These are phyloP conservation scores for Scelioninae gen. 1 DNA, from an alignment of 2,888 invertebrate species.

Conservation along the genomic window DNA sequence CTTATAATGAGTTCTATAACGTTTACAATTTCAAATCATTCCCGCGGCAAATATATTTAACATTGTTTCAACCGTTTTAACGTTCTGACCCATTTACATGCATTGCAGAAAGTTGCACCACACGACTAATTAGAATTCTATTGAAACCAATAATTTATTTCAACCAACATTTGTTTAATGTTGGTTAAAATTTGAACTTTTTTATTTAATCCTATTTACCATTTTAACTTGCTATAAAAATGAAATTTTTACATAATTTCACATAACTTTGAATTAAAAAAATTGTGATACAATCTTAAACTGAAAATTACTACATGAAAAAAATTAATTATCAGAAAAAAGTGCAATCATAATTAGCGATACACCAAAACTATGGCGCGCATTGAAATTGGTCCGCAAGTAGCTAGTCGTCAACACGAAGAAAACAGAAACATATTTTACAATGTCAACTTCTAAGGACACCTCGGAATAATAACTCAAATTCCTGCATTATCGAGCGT, in stretches of 20 bases:
- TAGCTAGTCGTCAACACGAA: constrained; percentile 27
- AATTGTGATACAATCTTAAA: too few species aligned
- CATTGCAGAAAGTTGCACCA: constrained; percentile 20
- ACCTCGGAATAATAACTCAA: constrained; percentile 13
- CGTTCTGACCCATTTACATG: constrained; percentile 26
- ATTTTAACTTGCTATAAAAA: too few species aligned
- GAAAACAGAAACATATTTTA: constrained; percentile 31
- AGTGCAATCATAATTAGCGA: too few species aligned
- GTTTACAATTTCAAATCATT: constrained; percentile 22
- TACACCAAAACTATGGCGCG: too few species aligned
- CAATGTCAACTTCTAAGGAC: constrained; percentile 13
- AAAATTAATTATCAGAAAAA: too few species aligned
- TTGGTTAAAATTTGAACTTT: too few species aligned
- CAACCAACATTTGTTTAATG: too few species aligned
- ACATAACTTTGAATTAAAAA: too few species aligned
- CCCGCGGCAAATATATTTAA: constrained; percentile 6
- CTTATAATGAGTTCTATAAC: constrained; percentile 20
- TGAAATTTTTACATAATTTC: too few species aligned
- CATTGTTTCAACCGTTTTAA: constrained; percentile 35
- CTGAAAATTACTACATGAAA: too few species aligned
- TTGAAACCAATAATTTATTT: constrained; percentile 11
- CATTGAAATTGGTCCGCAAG: constrained; percentile 4
- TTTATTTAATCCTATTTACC: too few species aligned
- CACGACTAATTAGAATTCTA: constrained; percentile 22
- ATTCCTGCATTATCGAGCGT: constrained; percentile 48